A percentile compares a stretch with the other conserved stretches of the same genome.
Evolutionary conservation across 2,888 invertebrate species (phyloP).

Genomic region (Ypsolopha sequella): DNA sequence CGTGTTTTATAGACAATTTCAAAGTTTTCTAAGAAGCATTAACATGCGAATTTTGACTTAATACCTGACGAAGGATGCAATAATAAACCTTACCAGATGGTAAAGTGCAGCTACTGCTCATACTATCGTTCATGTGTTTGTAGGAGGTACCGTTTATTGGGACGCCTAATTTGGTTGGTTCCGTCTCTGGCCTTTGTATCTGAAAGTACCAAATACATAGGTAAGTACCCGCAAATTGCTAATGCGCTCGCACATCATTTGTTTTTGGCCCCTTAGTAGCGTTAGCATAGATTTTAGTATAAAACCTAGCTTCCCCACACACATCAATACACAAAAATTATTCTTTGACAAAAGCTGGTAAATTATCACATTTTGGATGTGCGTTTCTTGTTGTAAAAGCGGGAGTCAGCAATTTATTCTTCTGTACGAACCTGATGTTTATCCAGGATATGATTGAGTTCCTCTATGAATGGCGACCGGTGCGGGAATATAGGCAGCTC

Average conservation of each 20-base stretch:
- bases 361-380: background rate
- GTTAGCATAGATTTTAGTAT: no score
- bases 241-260: no score
- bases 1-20: no score
- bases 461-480: constrained; percentile 86
- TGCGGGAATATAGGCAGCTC: constrained; percentile 96
- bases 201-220: constrained; percentile 15
- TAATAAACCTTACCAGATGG: constrained; percentile 59
- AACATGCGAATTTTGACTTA: no score
- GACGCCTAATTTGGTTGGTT: constrained; percentile 56
- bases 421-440: constrained; percentile 73
- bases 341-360: background rate
- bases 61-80: no score
- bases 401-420: background rate
- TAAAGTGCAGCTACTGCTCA: constrained; percentile 85
- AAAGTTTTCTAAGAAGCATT: no score
- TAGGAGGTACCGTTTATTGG: constrained; percentile 58
- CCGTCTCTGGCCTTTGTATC: constrained; percentile 63
- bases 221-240: no score
- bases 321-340: constrained; percentile 1
- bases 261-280: no score
- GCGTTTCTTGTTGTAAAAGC: background rate
- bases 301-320: no score
- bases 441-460: constrained; percentile 80
- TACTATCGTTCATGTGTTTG: constrained; percentile 72